phyloP scores from a whole-genome alignment of 2,797 vertebrate genomes.

The Hoplostethus atlanticus region DNA sequence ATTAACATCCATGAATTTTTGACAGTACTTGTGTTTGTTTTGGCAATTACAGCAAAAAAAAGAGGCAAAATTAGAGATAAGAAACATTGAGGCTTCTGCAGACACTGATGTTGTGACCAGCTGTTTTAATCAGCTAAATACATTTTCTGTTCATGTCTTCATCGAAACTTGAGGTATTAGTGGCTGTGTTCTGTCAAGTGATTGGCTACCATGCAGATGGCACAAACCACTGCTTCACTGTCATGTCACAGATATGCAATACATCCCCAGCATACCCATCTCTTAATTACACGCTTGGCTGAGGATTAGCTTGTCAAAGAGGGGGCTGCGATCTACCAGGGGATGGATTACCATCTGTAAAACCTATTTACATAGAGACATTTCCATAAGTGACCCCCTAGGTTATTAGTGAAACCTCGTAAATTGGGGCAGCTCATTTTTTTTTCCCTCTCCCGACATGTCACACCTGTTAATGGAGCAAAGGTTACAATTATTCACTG shows the following conservation, averaged over 20 bases:
- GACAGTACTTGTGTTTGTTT: neutral
- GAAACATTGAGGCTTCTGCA: neutral
- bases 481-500: neutral
- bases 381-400: slow-evolving; percentile 61
- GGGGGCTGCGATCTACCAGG: slow-evolving; percentile 43
- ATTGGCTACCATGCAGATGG: slow-evolving; percentile 43
- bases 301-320: slow-evolving; percentile 70
- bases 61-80: no score
- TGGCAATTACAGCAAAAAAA: no score
- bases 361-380: slow-evolving; percentile 58
- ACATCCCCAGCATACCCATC: slow-evolving; percentile 34
- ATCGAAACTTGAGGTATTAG: slow-evolving; percentile 24
- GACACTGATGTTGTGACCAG: neutral
- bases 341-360: slow-evolving; percentile 57
- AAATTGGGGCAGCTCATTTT: slow-evolving; percentile 39
- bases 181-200: slow-evolving; percentile 40
- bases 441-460: slow-evolving; percentile 15
- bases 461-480: slow-evolving; percentile 40
- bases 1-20: no score
- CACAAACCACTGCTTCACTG: slow-evolving; percentile 26
- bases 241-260: slow-evolving; percentile 36
- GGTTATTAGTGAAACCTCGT: slow-evolving; percentile 49
- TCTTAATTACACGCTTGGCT: slow-evolving; percentile 79
- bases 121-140: slow-evolving; percentile 17
- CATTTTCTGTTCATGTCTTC: slow-evolving; percentile 22